Evolutionary conservation across 2,888 invertebrate genomes (phyloP), one percentile per base, ranked within the genome.

Genomic region (Galerucella calmariensis): DNA sequence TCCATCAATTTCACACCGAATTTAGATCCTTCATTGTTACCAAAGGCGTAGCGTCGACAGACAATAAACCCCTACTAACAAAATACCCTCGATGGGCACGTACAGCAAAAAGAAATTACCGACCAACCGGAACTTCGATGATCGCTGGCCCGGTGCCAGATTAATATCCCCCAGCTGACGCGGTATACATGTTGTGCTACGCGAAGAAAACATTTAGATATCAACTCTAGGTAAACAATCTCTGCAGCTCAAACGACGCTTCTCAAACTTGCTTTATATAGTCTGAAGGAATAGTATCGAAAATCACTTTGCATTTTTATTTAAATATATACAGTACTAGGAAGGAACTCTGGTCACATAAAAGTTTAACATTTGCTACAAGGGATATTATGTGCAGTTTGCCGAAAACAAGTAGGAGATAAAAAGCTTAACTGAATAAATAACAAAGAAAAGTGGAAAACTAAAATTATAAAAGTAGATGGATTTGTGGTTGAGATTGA

Each of bases 201-300:
- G 77, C 70, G 76, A 71, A 74, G 69, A 62, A 69, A 74, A 68
- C 75, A 77, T 77, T 75, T 74, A 76, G 74, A 69, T 77, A 74
- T 72, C 77, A 73, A 68, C 74, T 53, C 62, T 67, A 70, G 74
- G 79, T 80, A 83, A 83, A 83, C 82, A 83, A 82, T 82, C 83
- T 80, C 77, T 70, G 79, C 79, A 79, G 75, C 70, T 67, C 75
- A 79, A 79, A 78, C 72, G 75, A 74, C 77, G 11, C 44, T 24
- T 58, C 68, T 68, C 58, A 61, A 44, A 61, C 27, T n/a, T 61
- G 2, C 8, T 41, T 58, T 44, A 11, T 27, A 35, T 41, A 62
- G 61, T 35, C 35, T 14, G 35, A 41, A 41, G 41, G 61, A n/a
- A 27, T 14, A 14, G 6, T 35, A 35, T 4, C 14, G 27, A 59